Evolutionary conservation across 1,140 invertebrate species (phyloP).

Genomic region (Lordiphosa clarofinis): DNA sequence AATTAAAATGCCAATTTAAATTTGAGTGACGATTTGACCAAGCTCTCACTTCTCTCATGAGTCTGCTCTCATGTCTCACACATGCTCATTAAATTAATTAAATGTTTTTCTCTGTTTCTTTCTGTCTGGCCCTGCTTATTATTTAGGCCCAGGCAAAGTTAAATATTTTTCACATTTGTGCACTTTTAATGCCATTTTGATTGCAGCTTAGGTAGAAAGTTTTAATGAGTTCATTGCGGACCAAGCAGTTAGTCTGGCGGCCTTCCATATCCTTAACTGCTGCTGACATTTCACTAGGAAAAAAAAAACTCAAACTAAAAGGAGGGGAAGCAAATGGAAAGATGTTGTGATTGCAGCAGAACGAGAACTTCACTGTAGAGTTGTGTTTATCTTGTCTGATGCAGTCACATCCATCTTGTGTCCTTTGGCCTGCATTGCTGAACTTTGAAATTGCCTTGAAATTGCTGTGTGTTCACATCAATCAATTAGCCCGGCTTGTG

Average conservation of each 20-base stretch:
- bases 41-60: too few relatives aligned
- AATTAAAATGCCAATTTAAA: too few relatives aligned
- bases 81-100: slow-evolving; percentile 74
- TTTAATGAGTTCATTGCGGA: slow-evolving; percentile 74
- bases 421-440: slow-evolving; percentile 56
- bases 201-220: slow-evolving; percentile 58
- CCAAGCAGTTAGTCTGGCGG: slow-evolving; percentile 54
- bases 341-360: slow-evolving; percentile 31
- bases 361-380: slow-evolving; percentile 16
- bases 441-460: slow-evolving; percentile 74
- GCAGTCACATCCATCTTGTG: slow-evolving; percentile 55
- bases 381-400: slow-evolving; percentile 60
- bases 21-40: too few relatives aligned
- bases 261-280: slow-evolving; percentile 38
- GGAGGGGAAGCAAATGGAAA: slow-evolving; percentile 1
- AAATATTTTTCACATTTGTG: slow-evolving; percentile 32
- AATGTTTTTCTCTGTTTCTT: slow-evolving; percentile 40
- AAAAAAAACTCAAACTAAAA: slow-evolving; percentile 1
- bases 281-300: slow-evolving; percentile 35
- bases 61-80: neutral
- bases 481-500: slow-evolving; percentile 59
- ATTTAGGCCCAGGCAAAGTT: slow-evolving; percentile 25
- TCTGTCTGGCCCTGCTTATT: slow-evolving; percentile 31
- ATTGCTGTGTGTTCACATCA: slow-evolving; percentile 73
- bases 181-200: slow-evolving; percentile 47